phyloP scores from a whole-genome alignment of 2,797 vertebrate genomes.

The Hydrolagus colliei region DNA sequence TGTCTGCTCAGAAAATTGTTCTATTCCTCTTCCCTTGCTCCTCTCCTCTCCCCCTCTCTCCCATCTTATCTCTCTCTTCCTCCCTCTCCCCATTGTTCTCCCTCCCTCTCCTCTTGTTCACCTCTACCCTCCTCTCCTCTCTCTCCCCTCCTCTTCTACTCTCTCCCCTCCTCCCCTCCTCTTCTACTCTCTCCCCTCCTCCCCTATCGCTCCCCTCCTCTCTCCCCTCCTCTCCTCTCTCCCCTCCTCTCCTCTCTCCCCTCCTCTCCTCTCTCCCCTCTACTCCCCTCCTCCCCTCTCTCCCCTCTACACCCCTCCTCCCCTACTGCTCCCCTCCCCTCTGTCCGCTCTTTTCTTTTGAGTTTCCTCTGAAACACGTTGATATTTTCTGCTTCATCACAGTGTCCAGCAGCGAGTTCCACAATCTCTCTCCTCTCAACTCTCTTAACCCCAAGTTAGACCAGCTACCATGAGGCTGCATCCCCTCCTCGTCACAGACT shows the following conservation, averaged over 20 bases:
- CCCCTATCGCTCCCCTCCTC: background rate
- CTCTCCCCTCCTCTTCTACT: background rate
- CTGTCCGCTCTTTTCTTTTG: background rate
- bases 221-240: background rate
- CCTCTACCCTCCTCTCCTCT: too few relatives aligned
- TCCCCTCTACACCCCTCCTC: too few relatives aligned
- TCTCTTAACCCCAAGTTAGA: too few relatives aligned
- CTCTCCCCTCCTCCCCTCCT: background rate
- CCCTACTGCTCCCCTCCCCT: background rate
- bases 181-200: background rate
- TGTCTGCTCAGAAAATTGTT: background rate
- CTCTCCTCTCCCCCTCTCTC: background rate
- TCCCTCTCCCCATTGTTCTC: background rate
- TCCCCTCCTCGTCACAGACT: too few relatives aligned
- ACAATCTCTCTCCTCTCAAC: too few relatives aligned
- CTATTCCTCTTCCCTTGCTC: background rate
- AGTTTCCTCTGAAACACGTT: too few relatives aligned
- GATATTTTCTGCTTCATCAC: too few relatives aligned
- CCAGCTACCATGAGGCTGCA: too few relatives aligned
- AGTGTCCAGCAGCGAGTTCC: too few relatives aligned
- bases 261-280: background rate
- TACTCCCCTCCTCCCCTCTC: too few relatives aligned
- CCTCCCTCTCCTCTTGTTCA: too few relatives aligned
- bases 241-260: constrained; percentile 4
- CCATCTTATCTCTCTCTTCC: background rate